Evolutionary conservation across 30 jellyfish, hydroid and myxozoan species (phyloP).

Genomic region (Euphysa ruthae): DNA sequence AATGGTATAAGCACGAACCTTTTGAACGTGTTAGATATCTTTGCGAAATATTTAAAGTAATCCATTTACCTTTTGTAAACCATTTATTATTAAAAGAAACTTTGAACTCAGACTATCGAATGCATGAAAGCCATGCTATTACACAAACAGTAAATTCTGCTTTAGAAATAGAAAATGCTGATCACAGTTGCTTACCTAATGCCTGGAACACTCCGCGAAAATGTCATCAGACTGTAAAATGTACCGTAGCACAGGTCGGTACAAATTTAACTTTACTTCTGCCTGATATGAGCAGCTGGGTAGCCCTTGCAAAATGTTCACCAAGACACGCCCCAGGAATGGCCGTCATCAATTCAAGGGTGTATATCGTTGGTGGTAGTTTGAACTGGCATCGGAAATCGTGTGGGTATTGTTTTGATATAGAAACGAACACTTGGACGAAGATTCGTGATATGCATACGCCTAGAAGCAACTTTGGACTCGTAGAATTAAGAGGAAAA

Average conservation of each 20-base stretch:
- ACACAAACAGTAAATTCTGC: neutral
- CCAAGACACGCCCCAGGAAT: constrained; percentile 96
- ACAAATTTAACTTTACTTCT: constrained; percentile 53
- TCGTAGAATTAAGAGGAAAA: constrained; percentile 55
- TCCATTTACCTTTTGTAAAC: constrained; percentile 72
- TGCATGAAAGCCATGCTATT: neutral
- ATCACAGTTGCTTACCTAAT: neutral
- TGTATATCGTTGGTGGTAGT: constrained; percentile 85
- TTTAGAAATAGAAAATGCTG: neutral
- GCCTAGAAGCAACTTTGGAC: constrained; percentile 74
- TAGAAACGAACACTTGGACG: constrained; percentile 60
- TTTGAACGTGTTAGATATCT: constrained; percentile 29
- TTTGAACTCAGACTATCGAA: neutral
- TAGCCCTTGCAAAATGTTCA: constrained; percentile 44
- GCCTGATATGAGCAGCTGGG: constrained; percentile 58
- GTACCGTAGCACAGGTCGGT: constrained; percentile 86
- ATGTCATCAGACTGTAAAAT: constrained; percentile 52
- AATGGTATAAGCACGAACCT: constrained; percentile 47
- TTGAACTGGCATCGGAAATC: constrained; percentile 83
- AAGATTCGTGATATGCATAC: constrained; percentile 48
- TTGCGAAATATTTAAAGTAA: constrained; percentile 28
- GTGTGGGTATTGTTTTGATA: constrained; percentile 57
- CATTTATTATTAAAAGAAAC: constrained; percentile 14
- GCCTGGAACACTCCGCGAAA: constrained; percentile 64
- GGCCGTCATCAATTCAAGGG: constrained; percentile 44